Conservation (phyloP, 2,113 vertebrate species). For the Bambusicola thoracicus region DNA sequence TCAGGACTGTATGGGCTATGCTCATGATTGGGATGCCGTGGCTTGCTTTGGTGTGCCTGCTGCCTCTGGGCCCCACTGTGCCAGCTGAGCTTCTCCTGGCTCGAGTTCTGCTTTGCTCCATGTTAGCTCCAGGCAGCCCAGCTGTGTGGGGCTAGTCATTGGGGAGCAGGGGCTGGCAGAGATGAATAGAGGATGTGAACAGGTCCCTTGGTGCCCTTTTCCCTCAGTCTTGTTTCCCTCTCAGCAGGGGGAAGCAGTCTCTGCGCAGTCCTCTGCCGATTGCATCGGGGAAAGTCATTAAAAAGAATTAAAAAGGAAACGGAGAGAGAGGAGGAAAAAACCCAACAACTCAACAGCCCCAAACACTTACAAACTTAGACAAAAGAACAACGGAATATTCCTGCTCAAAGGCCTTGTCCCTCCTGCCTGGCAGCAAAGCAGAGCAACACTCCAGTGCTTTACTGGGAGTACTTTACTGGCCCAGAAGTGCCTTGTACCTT, state of each 20-base stretch:
- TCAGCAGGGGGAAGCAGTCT: conserved; percentile 67
- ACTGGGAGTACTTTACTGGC: not conserved
- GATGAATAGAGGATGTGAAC: conserved; percentile 62
- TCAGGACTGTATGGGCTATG: not conserved
- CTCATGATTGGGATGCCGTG: fast-evolving
- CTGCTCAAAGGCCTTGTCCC: not conserved
- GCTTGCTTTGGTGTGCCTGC: not conserved
- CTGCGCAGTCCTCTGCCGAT: conserved; percentile 49
- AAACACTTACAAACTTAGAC: conserved; percentile 58
- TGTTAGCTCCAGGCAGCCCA: conserved; percentile 20
- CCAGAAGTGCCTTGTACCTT: not conserved
- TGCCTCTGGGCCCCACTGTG: not conserved
- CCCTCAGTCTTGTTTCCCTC: conserved; percentile 71
- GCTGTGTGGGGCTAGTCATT: conserved; percentile 31
- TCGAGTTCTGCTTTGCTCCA: conserved; percentile 29
- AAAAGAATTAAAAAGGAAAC: conserved; percentile 71
- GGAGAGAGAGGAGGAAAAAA: not conserved
- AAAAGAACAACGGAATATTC: conserved; percentile 55
- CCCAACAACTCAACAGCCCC: not conserved
- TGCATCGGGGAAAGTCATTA: conserved; percentile 55
- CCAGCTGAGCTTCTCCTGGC: not conserved
- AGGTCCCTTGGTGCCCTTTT: conserved; percentile 73
- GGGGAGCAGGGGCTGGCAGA: conserved; percentile 49
- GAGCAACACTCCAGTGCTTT: not conserved
- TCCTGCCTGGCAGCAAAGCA: not conserved